Conservation (phyloP, 1,140 invertebrate genomes). For the Carposina sasakii region DNA sequence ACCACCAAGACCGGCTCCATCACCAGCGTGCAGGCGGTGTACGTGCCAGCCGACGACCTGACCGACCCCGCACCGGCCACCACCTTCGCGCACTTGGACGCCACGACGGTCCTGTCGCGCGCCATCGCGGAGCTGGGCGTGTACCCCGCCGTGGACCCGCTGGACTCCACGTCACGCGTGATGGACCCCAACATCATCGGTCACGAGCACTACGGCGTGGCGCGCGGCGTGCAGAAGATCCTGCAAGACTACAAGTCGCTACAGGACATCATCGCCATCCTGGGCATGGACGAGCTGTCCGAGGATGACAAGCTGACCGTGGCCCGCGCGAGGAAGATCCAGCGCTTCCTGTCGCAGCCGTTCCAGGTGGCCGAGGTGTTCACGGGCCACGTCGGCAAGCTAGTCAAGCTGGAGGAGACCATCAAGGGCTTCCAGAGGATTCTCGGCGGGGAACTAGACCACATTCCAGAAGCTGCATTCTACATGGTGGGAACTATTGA, state of each 20-base stretch:
- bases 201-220: conserved; percentile 83
- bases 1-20: conserved; percentile 99
- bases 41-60: conserved; percentile 90
- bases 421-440: conserved; percentile 39
- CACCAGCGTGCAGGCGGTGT: conserved; percentile 96
- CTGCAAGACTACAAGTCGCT: conserved; percentile 85
- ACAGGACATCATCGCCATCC: conserved; percentile 88
- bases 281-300: conserved; percentile 90
- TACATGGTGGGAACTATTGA: conserved; percentile 91
- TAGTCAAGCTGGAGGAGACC: conserved; percentile 29
- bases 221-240: conserved; percentile 86
- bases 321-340: conserved; percentile 85
- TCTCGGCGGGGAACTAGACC: conserved; percentile 83
- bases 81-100: conserved; percentile 90
- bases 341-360: conserved; percentile 87
- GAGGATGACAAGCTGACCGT: conserved; percentile 90
- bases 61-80: conserved; percentile 90
- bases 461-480: conserved; percentile 89
- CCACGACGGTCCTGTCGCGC: conserved; percentile 87
- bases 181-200: conserved; percentile 88
- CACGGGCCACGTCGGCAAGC: conserved; percentile 17
- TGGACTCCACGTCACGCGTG: conserved; percentile 87
- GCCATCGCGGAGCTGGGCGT: conserved; percentile 89
- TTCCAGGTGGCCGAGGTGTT: conserved; percentile 76
- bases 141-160: conserved; percentile 89